Percentiles rank a stretch among this genome's conserved stretches.
Evolutionary conservation across 2,888 invertebrate genomes (phyloP).

Genomic region (Gymnoscelis rufifasciata): DNA sequence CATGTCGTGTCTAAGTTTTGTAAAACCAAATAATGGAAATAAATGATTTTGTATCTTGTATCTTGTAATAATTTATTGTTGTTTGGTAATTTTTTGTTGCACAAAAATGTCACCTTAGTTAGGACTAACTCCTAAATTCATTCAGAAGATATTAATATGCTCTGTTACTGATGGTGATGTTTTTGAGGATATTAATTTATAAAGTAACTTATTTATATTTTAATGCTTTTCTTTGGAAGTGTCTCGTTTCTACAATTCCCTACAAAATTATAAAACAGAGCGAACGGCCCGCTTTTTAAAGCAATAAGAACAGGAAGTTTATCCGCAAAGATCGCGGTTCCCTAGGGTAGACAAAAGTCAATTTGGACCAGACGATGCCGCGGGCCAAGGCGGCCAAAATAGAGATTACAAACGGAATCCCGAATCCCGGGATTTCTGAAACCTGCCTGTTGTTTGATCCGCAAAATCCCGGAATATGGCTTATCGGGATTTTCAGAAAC

Average conservation of each 20-base stretch:
- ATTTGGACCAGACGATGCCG: slow-evolving; percentile 14
- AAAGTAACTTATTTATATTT: not conserved
- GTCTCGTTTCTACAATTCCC: not conserved
- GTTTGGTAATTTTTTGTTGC: no score
- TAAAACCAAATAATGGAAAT: no score
- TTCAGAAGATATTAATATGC: no score
- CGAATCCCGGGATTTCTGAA: not conserved
- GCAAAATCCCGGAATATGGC: no score
- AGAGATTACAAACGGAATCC: not conserved
- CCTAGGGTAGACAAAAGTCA: slow-evolving; percentile 13
- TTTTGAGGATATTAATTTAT: no score
- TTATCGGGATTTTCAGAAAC: no score
- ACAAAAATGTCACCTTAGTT: no score
- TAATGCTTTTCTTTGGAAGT: not conserved
- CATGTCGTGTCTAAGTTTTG: no score
- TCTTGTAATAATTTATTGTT: no score
- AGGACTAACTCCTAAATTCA: no score
- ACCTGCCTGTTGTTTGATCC: not conserved
- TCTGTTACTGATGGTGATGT: no score
- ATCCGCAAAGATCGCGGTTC: slow-evolving; percentile 5
- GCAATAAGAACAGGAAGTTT: slow-evolving; percentile 14
- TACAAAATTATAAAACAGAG: slow-evolving; percentile 3
- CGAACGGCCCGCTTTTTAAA: slow-evolving; percentile 7
- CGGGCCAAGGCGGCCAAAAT: slow-evolving; percentile 1
- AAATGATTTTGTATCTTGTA: no score